Percentiles rank a stretch among this genome's conserved stretches.
Evolutionary conservation across 2,797 vertebrate species (phyloP).

Genomic region (Tragopan temminckii): DNA sequence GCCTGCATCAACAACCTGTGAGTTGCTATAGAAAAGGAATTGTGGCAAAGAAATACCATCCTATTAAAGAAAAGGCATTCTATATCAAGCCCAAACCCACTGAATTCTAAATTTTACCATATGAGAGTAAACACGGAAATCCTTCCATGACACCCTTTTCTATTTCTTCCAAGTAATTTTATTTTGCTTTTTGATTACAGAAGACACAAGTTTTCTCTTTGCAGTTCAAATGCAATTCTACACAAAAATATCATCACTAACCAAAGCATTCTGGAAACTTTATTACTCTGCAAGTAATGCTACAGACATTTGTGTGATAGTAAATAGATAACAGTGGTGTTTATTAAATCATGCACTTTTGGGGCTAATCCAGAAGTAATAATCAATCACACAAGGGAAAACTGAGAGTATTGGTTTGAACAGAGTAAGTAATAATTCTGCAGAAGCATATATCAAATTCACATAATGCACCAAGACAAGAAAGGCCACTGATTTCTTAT

Average conservation of each 20-base stretch:
- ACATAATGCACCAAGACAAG: constrained; percentile 83
- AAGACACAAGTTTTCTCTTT: background rate
- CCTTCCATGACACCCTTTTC: background rate
- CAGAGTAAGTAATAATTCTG: constrained; percentile 86
- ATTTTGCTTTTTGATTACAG: background rate
- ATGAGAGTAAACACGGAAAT: background rate
- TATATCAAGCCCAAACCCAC: background rate
- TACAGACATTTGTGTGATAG: background rate
- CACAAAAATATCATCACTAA: background rate
- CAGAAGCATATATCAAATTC: constrained; percentile 84
- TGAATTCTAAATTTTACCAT: background rate
- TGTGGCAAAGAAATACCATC: background rate
- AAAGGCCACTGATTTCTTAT: constrained; percentile 87
- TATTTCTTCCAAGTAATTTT: background rate
- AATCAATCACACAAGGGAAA: constrained; percentile 84
- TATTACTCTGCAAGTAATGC: background rate
- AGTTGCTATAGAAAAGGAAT: background rate
- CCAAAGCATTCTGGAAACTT: constrained; percentile 17
- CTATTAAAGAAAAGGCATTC: background rate
- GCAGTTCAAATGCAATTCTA: background rate
- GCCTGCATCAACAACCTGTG: background rate
- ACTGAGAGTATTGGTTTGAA: constrained; percentile 86
- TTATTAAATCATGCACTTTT: constrained; percentile 80
- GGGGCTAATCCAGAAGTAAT: constrained; percentile 82
- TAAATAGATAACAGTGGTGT: constrained; percentile 71